A percentile compares a stretch with the other conserved stretches of the same genome.
Evolutionary conservation across 2,113 vertebrate genomes (phyloP).

Genomic region (Lophotis ruficrista): DNA sequence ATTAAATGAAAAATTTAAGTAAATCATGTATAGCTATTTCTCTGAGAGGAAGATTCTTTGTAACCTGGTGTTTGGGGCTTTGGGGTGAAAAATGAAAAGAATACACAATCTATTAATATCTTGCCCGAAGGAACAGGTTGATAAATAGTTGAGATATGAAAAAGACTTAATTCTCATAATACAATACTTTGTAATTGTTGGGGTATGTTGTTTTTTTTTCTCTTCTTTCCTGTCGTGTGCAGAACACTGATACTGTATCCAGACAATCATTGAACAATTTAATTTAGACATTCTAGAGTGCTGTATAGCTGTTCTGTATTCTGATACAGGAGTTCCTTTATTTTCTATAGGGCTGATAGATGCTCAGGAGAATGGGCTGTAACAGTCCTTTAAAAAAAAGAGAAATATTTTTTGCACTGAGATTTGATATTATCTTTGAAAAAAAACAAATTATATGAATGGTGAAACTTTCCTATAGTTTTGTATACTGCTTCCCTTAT

Average conservation of each 20-base stretch:
- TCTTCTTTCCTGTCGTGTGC: not conserved
- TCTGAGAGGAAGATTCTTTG: not conserved
- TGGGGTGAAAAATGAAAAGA: not conserved
- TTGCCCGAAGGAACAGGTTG: not conserved
- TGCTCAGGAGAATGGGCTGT: not conserved
- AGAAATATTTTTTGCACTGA: not conserved
- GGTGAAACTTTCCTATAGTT: not conserved
- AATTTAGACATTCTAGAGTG: not conserved
- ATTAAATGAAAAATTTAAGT: not conserved
- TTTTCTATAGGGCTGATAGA: not conserved
- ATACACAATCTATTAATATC: not conserved
- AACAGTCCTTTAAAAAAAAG: not conserved
- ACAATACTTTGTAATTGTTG: not conserved
- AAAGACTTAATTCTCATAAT: not conserved
- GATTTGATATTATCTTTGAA: not conserved
- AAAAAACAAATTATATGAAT: not conserved
- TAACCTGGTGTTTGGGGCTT: not conserved
- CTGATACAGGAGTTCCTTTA: not conserved
- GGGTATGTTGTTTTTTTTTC: not conserved
- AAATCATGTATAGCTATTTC: not conserved
- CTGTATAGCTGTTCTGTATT: not conserved
- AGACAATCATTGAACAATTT: not conserved
- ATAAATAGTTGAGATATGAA: not conserved
- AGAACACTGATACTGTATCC: not conserved
- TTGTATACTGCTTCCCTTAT: not conserved